phyloP scores from a whole-genome alignment of 2,113 vertebrate genomes.

The Meriones unguiculatus region DNA sequence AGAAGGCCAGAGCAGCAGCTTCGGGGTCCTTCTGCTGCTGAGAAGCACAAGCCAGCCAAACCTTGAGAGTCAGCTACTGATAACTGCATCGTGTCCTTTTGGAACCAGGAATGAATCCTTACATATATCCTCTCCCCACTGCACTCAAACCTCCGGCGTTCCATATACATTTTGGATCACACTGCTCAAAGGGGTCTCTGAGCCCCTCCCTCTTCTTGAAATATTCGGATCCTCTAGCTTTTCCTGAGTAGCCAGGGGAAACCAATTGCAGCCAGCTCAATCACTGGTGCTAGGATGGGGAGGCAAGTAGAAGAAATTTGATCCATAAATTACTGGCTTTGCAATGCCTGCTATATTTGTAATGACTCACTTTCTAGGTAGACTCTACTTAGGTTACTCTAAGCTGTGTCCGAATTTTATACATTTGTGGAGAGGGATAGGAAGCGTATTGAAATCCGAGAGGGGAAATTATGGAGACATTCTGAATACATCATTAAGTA shows the following conservation, averaged over 20 bases:
- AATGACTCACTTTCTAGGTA: not conserved
- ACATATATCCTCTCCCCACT: not conserved
- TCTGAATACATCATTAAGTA: not conserved
- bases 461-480: not conserved
- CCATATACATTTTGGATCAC: not conserved
- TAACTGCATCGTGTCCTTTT: not conserved
- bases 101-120: not conserved
- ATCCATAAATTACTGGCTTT: not conserved
- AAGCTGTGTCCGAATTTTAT: not conserved
- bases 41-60: not conserved
- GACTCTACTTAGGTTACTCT: not conserved
- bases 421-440: not conserved
- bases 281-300: not conserved
- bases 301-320: not conserved
- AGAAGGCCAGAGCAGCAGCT: not conserved
- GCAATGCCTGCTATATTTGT: not conserved
- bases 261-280: not conserved
- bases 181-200: not conserved
- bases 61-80: too few relatives aligned
- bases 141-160: not conserved
- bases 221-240: not conserved
- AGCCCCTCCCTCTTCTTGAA: not conserved
- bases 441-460: conserved; percentile 15
- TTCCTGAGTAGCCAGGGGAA: not conserved
- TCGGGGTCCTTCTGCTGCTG: not conserved